Base-by-base conservation (phyloP, 1,140 invertebrate genomes). In the Tetramorium simillimum region DNA sequence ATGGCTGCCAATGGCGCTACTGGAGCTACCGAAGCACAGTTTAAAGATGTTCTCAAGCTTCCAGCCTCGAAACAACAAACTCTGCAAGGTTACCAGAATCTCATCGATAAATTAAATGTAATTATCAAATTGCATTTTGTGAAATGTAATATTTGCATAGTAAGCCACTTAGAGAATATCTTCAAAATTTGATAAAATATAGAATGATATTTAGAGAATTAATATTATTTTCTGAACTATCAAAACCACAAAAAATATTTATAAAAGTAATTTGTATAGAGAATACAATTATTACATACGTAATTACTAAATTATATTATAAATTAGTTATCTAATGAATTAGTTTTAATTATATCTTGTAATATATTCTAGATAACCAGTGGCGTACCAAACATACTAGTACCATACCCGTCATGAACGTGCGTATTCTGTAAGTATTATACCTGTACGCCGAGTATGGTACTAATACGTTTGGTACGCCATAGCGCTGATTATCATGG, bases 1-100 rank as follows among this genome's bases (percentile, higher is more conserved):
- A 94, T 95, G 94, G 89, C 92, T 18, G 86, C 92, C 33, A 88
- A 86, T 60, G 95, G 95, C 12, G 91, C 94, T 18, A 75, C 77
- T 1, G 94, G 88, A 28, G 85, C 92, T 0, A 95, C 94, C 5
- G 87, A 90, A 12, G 21, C 72, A 0, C 73, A 94, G 80, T 90
- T 95, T n/a, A 89, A 81, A 65, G 18, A 86, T 12, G 58, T 73
- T 62, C 90, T 95, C 6, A 49, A 92, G 33, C 58, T 95, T 14
- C 93, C 93, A n/a, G 2, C 16, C 0, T 70, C 93, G 3, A 70
- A 92, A 3, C 10, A 10, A 9, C 40, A 92, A 0, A 87, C 86
- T 6, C 80, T 67, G 33, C n/a, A 43, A 16, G 93, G 93, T 0
- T 93, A 91, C 56, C 51, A 89, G 21, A 62, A 56, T 70, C 90